These are phyloP conservation scores for Sporophila hypoxantha DNA, from an alignment of 2,113 vertebrate species.

Conservation along the genomic window DNA sequence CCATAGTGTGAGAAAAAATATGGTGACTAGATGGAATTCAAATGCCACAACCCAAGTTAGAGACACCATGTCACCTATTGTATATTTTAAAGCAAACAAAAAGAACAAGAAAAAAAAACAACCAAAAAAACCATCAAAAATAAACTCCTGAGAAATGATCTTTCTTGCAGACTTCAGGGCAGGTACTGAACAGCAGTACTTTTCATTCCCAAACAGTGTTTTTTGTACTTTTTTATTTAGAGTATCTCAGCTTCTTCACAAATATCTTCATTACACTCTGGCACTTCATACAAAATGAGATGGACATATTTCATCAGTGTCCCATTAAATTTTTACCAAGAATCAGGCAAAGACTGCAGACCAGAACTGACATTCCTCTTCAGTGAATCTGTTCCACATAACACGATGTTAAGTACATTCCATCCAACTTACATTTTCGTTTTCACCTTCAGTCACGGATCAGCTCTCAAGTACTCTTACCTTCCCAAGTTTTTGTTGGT, in stretches of 20 bases:
- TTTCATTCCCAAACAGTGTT: not conserved
- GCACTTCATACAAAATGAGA: not conserved
- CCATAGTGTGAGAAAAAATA: not conserved
- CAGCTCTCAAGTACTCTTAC: not conserved
- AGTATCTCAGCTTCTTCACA: not conserved
- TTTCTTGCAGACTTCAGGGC: not conserved
- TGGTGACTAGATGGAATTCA: not conserved
- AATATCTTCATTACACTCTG: not conserved
- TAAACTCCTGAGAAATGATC: not conserved
- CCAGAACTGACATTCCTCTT: not conserved
- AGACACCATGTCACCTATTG: not conserved
- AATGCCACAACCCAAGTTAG: not conserved
- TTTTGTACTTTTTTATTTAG: not conserved
- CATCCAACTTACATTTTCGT: not conserved
- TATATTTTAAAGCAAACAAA: not conserved
- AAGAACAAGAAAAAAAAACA: not conserved
- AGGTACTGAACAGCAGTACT: not conserved
- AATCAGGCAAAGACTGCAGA: not conserved
- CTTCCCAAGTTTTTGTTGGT: not conserved
- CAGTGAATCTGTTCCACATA: not conserved
- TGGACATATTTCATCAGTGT: not conserved
- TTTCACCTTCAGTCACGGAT: not conserved
- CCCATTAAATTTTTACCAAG: not conserved
- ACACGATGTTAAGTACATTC: not conserved
- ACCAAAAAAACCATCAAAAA: fast-evolving